Base-by-base conservation (phyloP, 64 coral and sea anemone genomes). In the Stichodactyla helianthus region DNA sequence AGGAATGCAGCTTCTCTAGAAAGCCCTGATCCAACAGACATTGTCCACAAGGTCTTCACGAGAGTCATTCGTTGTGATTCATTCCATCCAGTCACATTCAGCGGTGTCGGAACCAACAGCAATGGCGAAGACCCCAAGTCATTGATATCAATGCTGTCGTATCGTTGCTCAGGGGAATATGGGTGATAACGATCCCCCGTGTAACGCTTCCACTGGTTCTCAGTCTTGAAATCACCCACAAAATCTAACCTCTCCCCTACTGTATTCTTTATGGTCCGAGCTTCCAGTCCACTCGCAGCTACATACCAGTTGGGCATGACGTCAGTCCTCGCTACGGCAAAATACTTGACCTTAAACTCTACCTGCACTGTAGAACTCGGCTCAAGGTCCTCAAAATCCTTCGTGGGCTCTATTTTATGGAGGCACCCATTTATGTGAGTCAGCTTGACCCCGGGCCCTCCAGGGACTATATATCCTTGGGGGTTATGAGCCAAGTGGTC, bases 401-500 rank as follows among this genome's bases (percentile, higher is more conserved):
- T 86, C 0, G 94, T 96, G 12, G 94, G 91, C 57, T 96, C 88
- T 50, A 96, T 86, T 58, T 96, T 96, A 83, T 90, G 88, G 59
- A 96, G 86, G 81, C 94, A 96, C 10, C 94, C 94, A 87, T 93
- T 93, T 17, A 93, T 88, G 74, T 96, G 94, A 83, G 86, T 87
- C 20, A 90, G 83, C 58, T 83, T 88, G 71, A 96, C 80, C 18
- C 91, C 91, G 55, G 85, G 81, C 6, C 82, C 88, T 67, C 91
- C 94, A 19, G 94, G 94, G 77, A 96, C 87, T 53, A 96, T 90
- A 56, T 96, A 96, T 4, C 94, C 94, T 5, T 59, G 50, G 31
- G 94, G 88, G 55, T 96, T 96, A 53, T 93, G 84, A 12, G 91
- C 84, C 15, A 96, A 55, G 50, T 96, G 88, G 0, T 85, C 57